Evolutionary conservation across 2,113 vertebrate species (phyloP).

Genomic region (Mionectes macconnelli): DNA sequence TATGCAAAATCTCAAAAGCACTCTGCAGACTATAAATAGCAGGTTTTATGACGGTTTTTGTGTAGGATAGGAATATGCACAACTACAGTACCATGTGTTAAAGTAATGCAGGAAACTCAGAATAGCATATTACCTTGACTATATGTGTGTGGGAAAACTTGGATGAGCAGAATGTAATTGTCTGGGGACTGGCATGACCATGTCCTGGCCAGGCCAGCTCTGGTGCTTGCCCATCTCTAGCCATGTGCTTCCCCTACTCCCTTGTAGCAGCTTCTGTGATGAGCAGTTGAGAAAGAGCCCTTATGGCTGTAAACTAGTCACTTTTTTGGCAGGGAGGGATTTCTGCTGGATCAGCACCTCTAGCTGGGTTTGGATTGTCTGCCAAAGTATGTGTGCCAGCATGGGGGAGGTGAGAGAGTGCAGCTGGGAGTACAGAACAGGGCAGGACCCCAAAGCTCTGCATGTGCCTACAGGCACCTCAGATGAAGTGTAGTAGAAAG

Average conservation of each 20-base stretch:
- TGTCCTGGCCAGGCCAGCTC: neutral
- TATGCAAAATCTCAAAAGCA: neutral
- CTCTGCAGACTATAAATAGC: neutral
- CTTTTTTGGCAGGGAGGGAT: neutral
- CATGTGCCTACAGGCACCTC: neutral
- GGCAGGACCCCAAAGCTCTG: neutral
- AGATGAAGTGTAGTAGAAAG: neutral
- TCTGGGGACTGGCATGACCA: rapidly evolving
- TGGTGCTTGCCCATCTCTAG: neutral
- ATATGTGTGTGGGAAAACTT: neutral
- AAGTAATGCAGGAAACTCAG: neutral
- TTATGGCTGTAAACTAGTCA: neutral
- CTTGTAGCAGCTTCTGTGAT: neutral
- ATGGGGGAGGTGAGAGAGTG: neutral
- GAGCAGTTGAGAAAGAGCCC: neutral
- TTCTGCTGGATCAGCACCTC: neutral
- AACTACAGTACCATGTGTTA: neutral
- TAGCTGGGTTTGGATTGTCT: neutral
- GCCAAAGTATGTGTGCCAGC: neutral
- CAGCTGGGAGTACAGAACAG: neutral
- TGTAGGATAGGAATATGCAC: neutral
- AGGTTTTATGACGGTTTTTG: neutral
- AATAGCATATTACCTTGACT: neutral
- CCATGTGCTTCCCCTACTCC: neutral
- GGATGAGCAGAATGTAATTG: neutral